Evolutionary conservation across 2,888 invertebrate genomes (phyloP), one percentile per base, ranked within the genome.

Genomic region (Bruchidius siliquastri): DNA sequence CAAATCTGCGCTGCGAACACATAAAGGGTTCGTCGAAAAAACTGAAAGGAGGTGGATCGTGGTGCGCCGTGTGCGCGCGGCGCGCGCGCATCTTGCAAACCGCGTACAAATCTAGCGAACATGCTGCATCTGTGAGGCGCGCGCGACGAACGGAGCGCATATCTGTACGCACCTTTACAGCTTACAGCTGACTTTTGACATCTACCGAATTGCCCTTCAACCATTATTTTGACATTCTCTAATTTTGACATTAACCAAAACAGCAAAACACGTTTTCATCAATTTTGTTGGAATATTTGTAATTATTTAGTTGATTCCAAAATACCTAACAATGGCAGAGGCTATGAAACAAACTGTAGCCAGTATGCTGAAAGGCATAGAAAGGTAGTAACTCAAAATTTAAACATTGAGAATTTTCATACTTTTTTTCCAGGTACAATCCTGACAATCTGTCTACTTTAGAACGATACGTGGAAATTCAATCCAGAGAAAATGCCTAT

Each of bases 391-490:
- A 2, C 20, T 21, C 20, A 21, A 68, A 21, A 68, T 68, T 68
- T 20, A 3, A n/a, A 20, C 10, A 68, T 21, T 74, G 66, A 74
- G 72, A 69, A n/a, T n/a, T n/a, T n/a, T n/a, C n/a, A n/a, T n/a
- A n/a, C n/a, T n/a, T n/a, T n/a, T n/a, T n/a, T n/a, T n/a, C n/a
- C 83, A 97, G 98, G 82, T 99, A 99, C 86, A 99, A 99, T 87
- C 98, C 98, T 21, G 96, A 97, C 76, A 98, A 99, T 88, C 90
- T 98, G 69, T 91, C 92, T 78, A 94, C 94, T 18, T 88, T 99
- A 79, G 97, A 98, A 85, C 91, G 93, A 74, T 99, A 99, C 86
- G 96, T 99, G 18, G 95, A 96, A 83, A 92, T 95, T 83, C 98
- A 99, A 86, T 94, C 96, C 0, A 90, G 92, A 77, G 97, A 98